Evolutionary conservation across 2,888 invertebrate species (phyloP), one percentile per base, ranked within the genome.

Genomic region (Callinectes sapidus): DNA sequence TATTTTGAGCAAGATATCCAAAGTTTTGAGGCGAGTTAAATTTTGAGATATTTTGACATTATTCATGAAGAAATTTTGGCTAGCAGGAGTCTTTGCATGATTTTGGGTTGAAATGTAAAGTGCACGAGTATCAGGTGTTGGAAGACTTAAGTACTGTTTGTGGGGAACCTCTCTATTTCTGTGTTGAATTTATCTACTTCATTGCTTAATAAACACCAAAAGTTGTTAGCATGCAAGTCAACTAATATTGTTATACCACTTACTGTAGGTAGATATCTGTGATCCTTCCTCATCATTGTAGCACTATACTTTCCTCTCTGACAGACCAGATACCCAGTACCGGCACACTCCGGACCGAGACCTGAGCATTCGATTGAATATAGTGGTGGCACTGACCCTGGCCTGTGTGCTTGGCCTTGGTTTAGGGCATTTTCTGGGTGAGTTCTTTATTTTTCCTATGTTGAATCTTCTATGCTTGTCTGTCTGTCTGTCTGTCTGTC

Each of bases 331-430:
- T 61, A 92, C 92, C 54, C 93, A 94, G 77, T 94, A 94, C 71
- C 61, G 54, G 6, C 93, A 94, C 77, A 92, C 66, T 23, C 93
- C 92, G 54, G 92, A 92, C 89, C 77, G 86, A 28, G 92, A 94
- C 32, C 91, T 94, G 48, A 94, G 89, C 89, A 91, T 35, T 48
- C 92, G 93, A 10, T 92, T 94, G 35, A 94, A 94, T 77, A 48
- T 94, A 23, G 92, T 94, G 61, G 92, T 94, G 48, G 93, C 92
- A 13, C 87, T 94, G 39, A 94, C 93, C 2, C 35, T 94, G 14
- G 93, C 93, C 18, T 94, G 93, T 77, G 93, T 94, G 10, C 86
- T 94, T 61, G 93, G 93, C 18, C 92, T 94, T 86, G 93, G 93
- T 89, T 71, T 94, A 54, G 93, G 93, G 88, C 93, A 94, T 66